Evolutionary conservation across 2,888 invertebrate species (phyloP).

Genomic region (Oligia latruncula): DNA sequence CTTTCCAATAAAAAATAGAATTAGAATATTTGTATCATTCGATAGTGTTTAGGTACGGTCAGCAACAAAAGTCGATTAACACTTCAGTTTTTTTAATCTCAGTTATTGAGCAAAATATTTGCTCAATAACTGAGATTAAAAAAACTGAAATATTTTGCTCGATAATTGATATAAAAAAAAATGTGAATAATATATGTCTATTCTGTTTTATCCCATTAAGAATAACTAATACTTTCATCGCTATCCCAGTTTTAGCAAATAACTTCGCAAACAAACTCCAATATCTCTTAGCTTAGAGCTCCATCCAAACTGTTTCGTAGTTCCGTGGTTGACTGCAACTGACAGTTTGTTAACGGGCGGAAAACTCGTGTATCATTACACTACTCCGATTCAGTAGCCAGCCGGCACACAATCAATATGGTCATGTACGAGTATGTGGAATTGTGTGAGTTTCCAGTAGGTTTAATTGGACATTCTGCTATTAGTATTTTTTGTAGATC

Average conservation of each 20-base stretch:
- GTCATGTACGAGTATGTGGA: background rate
- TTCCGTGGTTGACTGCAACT: constrained; percentile 35
- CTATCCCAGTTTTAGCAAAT: background rate
- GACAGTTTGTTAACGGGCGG: constrained; percentile 51
- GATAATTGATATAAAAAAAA: no score
- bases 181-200: no score
- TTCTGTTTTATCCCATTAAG: background rate
- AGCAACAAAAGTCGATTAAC: no score
- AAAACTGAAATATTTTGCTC: no score
- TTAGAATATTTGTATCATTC: background rate
- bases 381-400: constrained; percentile 30
- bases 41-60: no score
- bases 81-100: no score
- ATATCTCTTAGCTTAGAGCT: background rate
- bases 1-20: background rate
- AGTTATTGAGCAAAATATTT: no score
- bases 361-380: constrained; percentile 56
- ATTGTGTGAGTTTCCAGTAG: background rate
- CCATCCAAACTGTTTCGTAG: constrained; percentile 33
- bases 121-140: no score
- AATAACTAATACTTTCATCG: background rate
- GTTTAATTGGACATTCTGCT: background rate
- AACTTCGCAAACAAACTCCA: background rate
- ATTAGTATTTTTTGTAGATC: background rate
- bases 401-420: constrained; percentile 45